Evolutionary conservation across 2,888 invertebrate species (phyloP).

Genomic region (Ischnura elegans): DNA sequence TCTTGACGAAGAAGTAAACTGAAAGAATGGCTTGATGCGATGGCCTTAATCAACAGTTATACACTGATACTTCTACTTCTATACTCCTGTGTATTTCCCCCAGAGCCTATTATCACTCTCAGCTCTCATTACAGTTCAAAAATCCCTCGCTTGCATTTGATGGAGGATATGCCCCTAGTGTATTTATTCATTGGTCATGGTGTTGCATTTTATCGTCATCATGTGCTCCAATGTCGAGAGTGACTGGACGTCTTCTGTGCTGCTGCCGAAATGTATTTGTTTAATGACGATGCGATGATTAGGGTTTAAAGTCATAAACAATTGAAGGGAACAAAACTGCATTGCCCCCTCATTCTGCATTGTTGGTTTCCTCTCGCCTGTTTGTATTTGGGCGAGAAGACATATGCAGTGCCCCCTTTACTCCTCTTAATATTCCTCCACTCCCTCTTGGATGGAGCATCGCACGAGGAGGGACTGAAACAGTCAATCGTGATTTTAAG

Average conservation of each 20-base stretch:
- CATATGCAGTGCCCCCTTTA: neutral
- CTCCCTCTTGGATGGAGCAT: neutral
- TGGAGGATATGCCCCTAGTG: neutral
- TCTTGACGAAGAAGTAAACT: neutral
- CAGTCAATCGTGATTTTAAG: conserved; percentile 44
- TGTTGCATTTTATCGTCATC: neutral
- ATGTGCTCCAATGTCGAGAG: neutral
- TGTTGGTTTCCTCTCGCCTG: conserved; percentile 1
- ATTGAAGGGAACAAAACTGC: neutral
- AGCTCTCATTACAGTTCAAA: neutral
- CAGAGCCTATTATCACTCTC: neutral
- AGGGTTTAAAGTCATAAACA: neutral
- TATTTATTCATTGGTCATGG: neutral
- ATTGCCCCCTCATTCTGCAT: neutral
- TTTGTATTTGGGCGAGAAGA: neutral
- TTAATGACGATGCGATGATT: neutral
- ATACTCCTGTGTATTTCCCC: neutral
- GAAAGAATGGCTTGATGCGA: neutral
- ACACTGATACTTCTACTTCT: neutral
- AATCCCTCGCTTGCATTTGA: neutral
- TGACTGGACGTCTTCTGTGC: neutral
- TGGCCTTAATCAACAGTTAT: neutral
- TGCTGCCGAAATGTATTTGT: neutral
- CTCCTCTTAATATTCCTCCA: neutral
- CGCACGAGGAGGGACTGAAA: neutral